Evolutionary conservation across 2,797 vertebrate genomes (phyloP).

Genomic region (Diglossa cyanea): DNA sequence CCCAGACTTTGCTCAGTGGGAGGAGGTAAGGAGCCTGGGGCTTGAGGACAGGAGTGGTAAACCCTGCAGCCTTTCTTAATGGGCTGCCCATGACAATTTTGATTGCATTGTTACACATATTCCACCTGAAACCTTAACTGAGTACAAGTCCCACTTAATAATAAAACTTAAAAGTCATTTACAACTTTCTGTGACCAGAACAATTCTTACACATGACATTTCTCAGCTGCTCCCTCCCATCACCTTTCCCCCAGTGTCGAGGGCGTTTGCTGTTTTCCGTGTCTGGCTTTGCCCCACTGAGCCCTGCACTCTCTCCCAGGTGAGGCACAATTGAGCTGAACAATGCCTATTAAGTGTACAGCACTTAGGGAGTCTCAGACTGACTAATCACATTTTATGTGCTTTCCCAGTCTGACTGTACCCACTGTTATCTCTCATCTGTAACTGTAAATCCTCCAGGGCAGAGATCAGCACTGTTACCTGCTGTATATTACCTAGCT

Average conservation of each 20-base stretch:
- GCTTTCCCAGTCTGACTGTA: not conserved
- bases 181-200: not conserved
- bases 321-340: not conserved
- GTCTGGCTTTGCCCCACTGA: not conserved
- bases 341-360: not conserved
- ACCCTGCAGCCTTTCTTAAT: not conserved
- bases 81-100: not conserved
- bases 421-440: not conserved
- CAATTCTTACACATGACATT: not conserved
- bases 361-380: not conserved
- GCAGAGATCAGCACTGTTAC: not conserved
- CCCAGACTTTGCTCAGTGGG: not conserved
- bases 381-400: slow-evolving; percentile 5
- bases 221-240: not conserved
- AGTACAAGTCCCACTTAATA: not conserved
- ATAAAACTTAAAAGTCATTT: not conserved
- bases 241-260: not conserved
- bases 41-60: not conserved
- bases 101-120: not conserved
- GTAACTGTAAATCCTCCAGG: not conserved
- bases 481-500: not conserved
- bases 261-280: accelerated
- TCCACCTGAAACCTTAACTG: not conserved
- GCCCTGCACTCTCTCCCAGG: not conserved
- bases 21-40: not conserved